phyloP scores from a whole-genome alignment of 2,113 vertebrate genomes.

The Okapia johnstoni region DNA sequence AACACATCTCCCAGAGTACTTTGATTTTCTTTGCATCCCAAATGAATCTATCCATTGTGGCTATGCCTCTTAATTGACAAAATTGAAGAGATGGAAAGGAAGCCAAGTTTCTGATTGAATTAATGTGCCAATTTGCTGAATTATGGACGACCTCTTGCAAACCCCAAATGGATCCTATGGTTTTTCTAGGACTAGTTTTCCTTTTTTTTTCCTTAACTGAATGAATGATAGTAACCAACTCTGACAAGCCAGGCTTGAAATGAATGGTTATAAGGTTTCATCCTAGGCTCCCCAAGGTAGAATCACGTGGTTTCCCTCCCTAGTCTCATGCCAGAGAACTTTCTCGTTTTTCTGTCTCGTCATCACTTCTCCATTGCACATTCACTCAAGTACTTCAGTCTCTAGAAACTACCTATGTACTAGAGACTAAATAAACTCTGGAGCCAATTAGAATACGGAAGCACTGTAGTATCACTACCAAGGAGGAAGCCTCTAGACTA shows the following conservation, averaged over 20 bases:
- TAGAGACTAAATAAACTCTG: background rate
- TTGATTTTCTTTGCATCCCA: slow-evolving; percentile 36
- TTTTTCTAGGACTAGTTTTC: background rate
- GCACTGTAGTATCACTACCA: background rate
- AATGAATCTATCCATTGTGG: slow-evolving; percentile 11
- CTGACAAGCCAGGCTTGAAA: background rate
- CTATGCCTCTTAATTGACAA: slow-evolving; percentile 27
- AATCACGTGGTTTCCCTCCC: background rate
- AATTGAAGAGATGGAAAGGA: slow-evolving; percentile 26
- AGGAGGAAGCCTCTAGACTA: background rate
- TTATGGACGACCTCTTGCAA: slow-evolving; percentile 34
- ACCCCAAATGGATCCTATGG: background rate
- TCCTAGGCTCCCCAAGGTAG: background rate
- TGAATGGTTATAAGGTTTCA: background rate
- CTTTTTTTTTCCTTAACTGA: background rate
- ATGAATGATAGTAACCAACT: background rate
- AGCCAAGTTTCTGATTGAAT: slow-evolving; percentile 43
- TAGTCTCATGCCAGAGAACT: background rate
- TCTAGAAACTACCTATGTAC: background rate
- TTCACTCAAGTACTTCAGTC: background rate
- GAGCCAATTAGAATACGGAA: rapidly evolving
- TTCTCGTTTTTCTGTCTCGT: background rate
- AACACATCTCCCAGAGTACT: slow-evolving; percentile 33
- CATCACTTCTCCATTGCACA: background rate
- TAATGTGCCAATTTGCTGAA: slow-evolving; percentile 1